Evolutionary conservation across 1,140 invertebrate genomes (phyloP), one percentile per base, ranked within the genome.

Genomic region (Heliconius hewitsoni): DNA sequence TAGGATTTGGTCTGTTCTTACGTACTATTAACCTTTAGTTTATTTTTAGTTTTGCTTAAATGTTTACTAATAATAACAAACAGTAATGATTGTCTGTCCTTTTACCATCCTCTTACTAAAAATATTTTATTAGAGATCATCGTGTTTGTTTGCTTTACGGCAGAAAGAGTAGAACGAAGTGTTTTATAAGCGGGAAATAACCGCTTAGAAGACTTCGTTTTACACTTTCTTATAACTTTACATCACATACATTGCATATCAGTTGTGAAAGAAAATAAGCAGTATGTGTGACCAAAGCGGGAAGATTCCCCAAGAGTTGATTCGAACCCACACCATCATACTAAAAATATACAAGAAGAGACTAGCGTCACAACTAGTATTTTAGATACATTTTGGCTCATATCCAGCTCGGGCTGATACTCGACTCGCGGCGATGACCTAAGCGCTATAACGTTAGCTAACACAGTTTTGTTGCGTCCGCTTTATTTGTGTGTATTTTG

Each of bases 371-470:
- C 3, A 70, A 66, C 23, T 75, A 19, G 57, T 60, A 23, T 1
- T 8, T n/a, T 4, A 30, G 50, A 42, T 50, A 19, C 8, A 42
- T 30, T 8, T 52, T 76, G 74, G 74, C 74, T 11, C 3, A 2
- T 11, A 8, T 52, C 74, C 74, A 76, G 74, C 18, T 50, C 60
- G 60, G 60, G 13, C 34, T 46, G 42, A 55, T 66, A 34, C 34
- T 34, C 42, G 42, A 46, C 42, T 60, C 55, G 34, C 55, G 74
- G 37, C 70, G 70, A 72, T 76, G 74, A 76, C 74, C 74, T 76
- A 70, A 76, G 19, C 55, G 19, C n/a, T 75, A 37, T 46, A 76
- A 66, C 55, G 42, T 39, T 42, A 60, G 37, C 74, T 75, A 75
- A 75, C 60, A 66, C 66, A 42, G 57, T 46, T 76, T 66, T 66